These are phyloP conservation scores for Garra rufa DNA, from an alignment of 2,113 vertebrate species.

Conservation along the genomic window DNA sequence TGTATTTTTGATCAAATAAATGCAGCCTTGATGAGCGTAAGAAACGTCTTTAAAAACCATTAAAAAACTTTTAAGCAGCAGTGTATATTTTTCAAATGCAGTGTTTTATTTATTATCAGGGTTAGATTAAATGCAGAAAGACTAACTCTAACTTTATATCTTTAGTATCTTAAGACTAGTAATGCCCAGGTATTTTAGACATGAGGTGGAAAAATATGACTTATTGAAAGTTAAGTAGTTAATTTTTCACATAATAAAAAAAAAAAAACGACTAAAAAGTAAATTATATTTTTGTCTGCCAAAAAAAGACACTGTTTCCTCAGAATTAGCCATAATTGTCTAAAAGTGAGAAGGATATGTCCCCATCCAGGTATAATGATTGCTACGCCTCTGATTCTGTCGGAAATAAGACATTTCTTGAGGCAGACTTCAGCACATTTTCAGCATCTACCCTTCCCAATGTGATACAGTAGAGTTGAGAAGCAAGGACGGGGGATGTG, in stretches of 20 bases:
- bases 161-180: no score
- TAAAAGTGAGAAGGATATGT: neutral
- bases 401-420: conserved; percentile 13
- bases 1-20: no score
- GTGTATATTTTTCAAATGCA: no score
- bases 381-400: neutral
- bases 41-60: no score
- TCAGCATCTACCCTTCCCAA: conserved; percentile 2
- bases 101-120: no score
- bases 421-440: conserved; percentile 6
- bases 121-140: no score
- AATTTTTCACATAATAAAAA: neutral
- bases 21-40: no score
- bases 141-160: neutral
- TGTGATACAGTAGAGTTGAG: neutral
- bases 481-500: conserved; percentile 23
- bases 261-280: neutral
- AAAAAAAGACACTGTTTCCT: neutral
- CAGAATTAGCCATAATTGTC: neutral
- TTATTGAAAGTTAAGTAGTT: neutral
- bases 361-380: neutral
- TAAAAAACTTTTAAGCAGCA: no score
- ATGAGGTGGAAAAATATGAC: neutral
- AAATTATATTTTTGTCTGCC: neutral
- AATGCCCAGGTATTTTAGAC: neutral